Evolutionary conservation across 2,113 vertebrate genomes (phyloP).

Genomic region (Melanostigma gelatinosum): DNA sequence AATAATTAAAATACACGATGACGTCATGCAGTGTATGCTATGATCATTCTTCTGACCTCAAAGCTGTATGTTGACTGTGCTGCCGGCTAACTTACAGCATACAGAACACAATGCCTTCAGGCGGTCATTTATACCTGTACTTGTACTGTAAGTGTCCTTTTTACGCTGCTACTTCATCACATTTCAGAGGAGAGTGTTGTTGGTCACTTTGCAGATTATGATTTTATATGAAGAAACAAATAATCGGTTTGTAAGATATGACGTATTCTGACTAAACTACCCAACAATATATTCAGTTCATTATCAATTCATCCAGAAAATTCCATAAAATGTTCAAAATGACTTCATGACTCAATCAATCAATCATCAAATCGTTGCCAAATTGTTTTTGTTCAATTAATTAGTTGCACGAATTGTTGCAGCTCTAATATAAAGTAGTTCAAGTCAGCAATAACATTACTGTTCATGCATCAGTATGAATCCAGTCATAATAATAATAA

Average conservation of each 20-base stretch:
- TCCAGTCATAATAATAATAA: background rate
- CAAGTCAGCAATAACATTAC: background rate
- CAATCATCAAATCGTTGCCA: background rate
- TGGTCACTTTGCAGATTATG: background rate
- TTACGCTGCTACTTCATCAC: background rate
- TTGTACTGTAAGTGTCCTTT: background rate
- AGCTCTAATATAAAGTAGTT: background rate
- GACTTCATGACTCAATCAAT: background rate
- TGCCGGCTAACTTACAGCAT: background rate
- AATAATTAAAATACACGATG: background rate
- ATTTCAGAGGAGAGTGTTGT: background rate
- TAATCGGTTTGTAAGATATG: too few relatives aligned
- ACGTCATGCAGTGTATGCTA: background rate
- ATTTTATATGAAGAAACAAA: background rate
- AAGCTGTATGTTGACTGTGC: too few relatives aligned
- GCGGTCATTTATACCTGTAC: background rate
- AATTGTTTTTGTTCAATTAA: background rate
- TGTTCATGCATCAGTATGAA: background rate
- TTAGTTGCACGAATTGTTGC: background rate
- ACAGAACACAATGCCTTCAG: background rate
- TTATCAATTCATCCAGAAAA: background rate
- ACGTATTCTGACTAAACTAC: background rate
- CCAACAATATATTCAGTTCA: background rate
- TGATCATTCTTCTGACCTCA: background rate
- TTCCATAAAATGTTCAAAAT: background rate